Evolutionary conservation across 2,113 vertebrate genomes (phyloP).

Genomic region (Spermophilus dauricus): DNA sequence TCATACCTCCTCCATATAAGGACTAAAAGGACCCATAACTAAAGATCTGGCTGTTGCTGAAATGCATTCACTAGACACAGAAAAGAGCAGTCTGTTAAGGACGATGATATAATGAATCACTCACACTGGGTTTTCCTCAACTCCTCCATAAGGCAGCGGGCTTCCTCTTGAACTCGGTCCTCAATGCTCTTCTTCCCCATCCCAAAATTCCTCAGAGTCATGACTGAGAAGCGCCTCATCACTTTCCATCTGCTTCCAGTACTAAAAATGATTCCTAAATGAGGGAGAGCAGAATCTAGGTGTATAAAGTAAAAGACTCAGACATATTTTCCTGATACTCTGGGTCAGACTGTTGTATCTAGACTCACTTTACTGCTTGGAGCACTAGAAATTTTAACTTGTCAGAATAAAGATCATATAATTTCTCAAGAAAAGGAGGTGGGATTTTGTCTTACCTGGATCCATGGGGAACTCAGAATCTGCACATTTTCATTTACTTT

Average conservation of each 20-base stretch:
- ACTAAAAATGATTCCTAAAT: conserved; percentile 80
- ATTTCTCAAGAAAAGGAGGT: not conserved
- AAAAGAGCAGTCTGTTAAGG: not conserved
- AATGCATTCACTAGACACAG: not conserved
- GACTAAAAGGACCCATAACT: no score
- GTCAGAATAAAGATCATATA: not conserved
- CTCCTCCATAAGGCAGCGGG: conserved; percentile 43
- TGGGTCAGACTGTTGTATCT: not conserved
- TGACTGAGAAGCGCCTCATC: conserved; percentile 80
- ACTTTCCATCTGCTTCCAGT: conserved; percentile 84
- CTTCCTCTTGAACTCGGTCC: conserved; percentile 52
- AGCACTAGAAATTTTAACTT: not conserved
- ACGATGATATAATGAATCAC: not conserved
- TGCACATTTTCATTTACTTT: not conserved
- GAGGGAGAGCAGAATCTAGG: not conserved
- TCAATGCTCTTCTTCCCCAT: conserved; percentile 84
- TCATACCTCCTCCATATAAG: not conserved
- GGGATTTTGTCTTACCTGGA: conserved; percentile 4
- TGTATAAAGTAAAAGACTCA: no score
- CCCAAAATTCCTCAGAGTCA: conserved; percentile 84
- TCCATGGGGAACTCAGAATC: conserved; percentile 24
- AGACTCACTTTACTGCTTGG: not conserved
- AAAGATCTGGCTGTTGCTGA: not conserved
- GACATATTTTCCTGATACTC: not conserved
- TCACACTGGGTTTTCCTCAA: conserved; percentile 53